Evolutionary conservation across 2,888 invertebrate species (phyloP).

Genomic region (Imbricaverruca yamaguchii): DNA sequence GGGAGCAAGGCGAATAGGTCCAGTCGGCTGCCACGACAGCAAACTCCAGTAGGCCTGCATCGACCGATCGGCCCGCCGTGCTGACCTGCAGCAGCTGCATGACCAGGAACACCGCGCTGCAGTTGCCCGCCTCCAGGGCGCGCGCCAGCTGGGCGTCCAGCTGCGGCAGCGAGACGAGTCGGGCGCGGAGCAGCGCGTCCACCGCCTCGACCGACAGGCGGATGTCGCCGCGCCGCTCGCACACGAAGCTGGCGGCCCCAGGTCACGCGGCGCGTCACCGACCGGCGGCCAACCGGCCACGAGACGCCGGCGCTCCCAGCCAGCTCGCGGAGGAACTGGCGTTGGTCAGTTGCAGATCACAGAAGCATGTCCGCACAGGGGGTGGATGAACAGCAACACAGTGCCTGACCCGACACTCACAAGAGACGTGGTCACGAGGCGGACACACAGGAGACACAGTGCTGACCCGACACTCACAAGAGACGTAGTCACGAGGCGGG

Average conservation of each 20-base stretch:
- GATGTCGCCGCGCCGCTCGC: constrained; percentile 80
- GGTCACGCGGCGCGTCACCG: not conserved
- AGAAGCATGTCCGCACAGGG: too few species aligned
- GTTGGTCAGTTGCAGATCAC: too few species aligned
- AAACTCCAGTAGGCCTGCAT: not conserved
- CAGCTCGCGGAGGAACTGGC: not conserved
- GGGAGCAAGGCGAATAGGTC: too few species aligned
- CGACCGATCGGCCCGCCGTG: not conserved
- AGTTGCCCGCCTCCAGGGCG: constrained; percentile 61
- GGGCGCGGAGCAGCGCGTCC: constrained; percentile 74
- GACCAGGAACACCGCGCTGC: constrained; percentile 69
- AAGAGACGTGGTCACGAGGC: too few species aligned
- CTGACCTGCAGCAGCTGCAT: constrained; percentile 72
- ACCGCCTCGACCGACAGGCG: constrained; percentile 74
- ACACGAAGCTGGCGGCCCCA: constrained; percentile 37
- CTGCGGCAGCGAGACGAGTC: constrained; percentile 71
- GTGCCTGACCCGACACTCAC: too few species aligned
- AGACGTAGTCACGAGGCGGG: too few species aligned
- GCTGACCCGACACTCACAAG: too few species aligned
- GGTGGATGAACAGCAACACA: too few species aligned
- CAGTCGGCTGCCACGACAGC: constrained; percentile 28
- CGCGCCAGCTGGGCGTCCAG: constrained; percentile 73
- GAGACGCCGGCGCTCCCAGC: not conserved
- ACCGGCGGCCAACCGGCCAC: not conserved
- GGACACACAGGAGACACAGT: too few species aligned